Percentiles rank a stretch among this genome's conserved stretches.
Evolutionary conservation across 2,797 vertebrate genomes (phyloP).

Genomic region (Chlorospingus flavigularis): DNA sequence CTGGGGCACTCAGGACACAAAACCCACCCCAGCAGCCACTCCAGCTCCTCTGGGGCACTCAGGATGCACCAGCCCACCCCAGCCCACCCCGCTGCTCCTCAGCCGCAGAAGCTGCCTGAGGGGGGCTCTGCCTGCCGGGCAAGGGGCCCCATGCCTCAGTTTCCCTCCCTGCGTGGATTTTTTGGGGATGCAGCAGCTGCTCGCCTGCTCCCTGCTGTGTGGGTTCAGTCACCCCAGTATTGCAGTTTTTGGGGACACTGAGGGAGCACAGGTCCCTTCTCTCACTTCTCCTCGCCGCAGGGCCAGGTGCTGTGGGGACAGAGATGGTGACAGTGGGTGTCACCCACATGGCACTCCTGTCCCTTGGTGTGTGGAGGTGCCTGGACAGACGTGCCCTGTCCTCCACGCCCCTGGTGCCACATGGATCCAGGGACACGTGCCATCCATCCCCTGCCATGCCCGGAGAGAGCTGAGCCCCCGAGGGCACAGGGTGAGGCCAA

Average conservation of each 20-base stretch:
- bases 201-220: accelerated
- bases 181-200: background rate
- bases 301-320: background rate
- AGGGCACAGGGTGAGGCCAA: background rate
- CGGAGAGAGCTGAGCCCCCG: background rate
- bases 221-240: accelerated
- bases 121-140: background rate
- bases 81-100: background rate
- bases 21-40: background rate
- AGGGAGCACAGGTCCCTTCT: background rate
- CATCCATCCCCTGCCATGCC: background rate
- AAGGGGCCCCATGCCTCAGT: background rate
- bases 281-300: background rate
- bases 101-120: background rate
- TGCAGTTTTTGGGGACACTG: accelerated
- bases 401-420: accelerated
- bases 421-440: accelerated
- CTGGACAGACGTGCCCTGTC: accelerated
- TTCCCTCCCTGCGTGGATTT: background rate
- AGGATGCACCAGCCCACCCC: background rate
- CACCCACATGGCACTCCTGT: background rate
- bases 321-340: background rate
- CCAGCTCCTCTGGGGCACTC: background rate
- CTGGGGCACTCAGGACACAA: accelerated
- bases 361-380: accelerated